Evolutionary conservation across 2,888 invertebrate genomes (phyloP), one percentile per base, ranked within the genome.

Genomic region (Heteromyza rotundicornis): DNA sequence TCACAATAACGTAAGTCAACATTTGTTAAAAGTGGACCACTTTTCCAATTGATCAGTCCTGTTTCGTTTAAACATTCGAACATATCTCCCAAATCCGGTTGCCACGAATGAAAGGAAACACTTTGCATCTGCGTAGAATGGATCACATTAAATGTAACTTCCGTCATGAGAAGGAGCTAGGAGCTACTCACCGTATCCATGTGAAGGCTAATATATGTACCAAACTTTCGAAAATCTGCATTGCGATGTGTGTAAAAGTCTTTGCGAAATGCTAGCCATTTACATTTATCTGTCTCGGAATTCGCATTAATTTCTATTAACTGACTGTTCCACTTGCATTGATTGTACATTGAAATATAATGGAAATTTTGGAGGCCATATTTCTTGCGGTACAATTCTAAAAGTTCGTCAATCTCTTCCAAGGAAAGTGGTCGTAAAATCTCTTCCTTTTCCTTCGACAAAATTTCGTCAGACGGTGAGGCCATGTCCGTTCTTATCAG

Each of bases 141-240:
- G n/a, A n/a, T 14, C 5, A n/a, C 14, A 14, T 40, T 40, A 40
- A 40, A n/a, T 27, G 27, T 27, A n/a, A n/a, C n/a, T n/a, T n/a
- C n/a, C n/a, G n/a, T n/a, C n/a, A n/a, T n/a, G n/a, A n/a, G n/a
- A n/a, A n/a, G n/a, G n/a, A n/a, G n/a, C n/a, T n/a, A n/a, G n/a
- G n/a, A n/a, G 12, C n/a, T n/a, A 40, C 40, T 40, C 40, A 40
- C 40, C 10, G 72, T 57, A 67, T 80, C 80, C 12, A 64, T 68
- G 56, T 80, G 79, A 5, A 80, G 64, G 24, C 76, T 78, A 1
- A 81, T 70, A 57, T 77, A 80, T 7, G 81, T 81, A 40, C 81
- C 80, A 60, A 69, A 67, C 7, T 51, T 61, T 0, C 71, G 65
- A 57, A 80, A 75, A 63, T 79, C 72, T 0, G 69, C 70, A 0